Evolutionary conservation across 2,888 invertebrate genomes (phyloP), one percentile per base, ranked within the genome.

Genomic region (Synanthedon tipuliformis): DNA sequence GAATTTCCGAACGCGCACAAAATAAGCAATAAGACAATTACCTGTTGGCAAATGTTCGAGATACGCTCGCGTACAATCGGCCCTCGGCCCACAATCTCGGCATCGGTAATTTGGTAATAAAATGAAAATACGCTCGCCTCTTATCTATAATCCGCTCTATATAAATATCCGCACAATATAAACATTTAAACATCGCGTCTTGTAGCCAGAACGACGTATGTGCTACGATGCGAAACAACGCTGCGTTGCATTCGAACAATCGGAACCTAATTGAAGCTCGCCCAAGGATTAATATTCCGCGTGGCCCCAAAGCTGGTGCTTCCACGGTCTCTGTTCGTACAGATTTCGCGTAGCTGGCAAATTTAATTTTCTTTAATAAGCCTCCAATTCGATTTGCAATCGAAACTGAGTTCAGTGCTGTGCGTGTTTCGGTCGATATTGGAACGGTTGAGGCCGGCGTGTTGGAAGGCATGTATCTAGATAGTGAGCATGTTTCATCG

Each of bases 61-160:
- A 85, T 84, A 80, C 71, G 66, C 63, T 56, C 61, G 55, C 57
- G 53, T 65, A 75, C 80, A 81, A 85, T 85, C 85, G 76, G 62
- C 67, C 62, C 72, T 61, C 66, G 61, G 50, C 50, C 61, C 66
- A 61, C 73, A 72, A 87, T 87, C 87, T 77, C 66, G 27, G 76
- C 78, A 88, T 88, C 88, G 87, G 88, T 85, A 88, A 88, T 88
- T 88, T 86, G 84, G 87, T 86, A 88, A 88, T 88, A 88, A 88
- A 88, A 88, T 84, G 88, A 86, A 85, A 88, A 88, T 86, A 84
- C 82, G 75, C 72, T 81, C 79, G 68, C 68, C 59, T 63, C 81
- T 85, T 87, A 87, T 87, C 87, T 80, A 73, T 75, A 78, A 85
- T 85, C 86, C 83, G 68, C 66, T 75, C 77, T 82, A 81, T 81